phyloP scores from a whole-genome alignment of 2,113 vertebrate genomes.

The Pygoscelis antarcticus region DNA sequence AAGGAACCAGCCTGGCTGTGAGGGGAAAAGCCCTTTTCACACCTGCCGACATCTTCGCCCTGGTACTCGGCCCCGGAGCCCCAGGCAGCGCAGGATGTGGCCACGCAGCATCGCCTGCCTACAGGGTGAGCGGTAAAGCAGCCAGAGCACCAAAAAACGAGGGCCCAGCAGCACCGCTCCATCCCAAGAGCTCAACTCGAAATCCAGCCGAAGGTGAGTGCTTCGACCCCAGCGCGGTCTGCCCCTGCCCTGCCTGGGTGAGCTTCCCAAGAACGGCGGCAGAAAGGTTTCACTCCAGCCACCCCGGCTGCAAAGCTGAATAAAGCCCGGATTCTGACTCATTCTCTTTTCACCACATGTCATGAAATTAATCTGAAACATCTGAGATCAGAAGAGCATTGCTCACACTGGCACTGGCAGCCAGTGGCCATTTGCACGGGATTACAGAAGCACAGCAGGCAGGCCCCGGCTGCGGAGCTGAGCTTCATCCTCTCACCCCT shows the following conservation, averaged over 20 bases:
- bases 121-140: accelerated
- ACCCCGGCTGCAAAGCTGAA: background rate
- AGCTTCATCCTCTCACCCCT: background rate
- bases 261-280: accelerated
- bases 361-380: background rate
- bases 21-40: background rate
- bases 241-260: background rate
- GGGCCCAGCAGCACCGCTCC: background rate
- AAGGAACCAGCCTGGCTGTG: background rate
- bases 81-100: accelerated
- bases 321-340: background rate
- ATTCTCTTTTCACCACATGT: background rate
- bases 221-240: accelerated
- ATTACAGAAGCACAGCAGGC: background rate
- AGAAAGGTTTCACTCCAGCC: background rate
- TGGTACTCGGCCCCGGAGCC: accelerated
- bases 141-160: background rate
- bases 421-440: background rate
- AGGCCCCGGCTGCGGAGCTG: background rate
- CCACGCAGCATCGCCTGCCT: accelerated
- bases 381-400: background rate
- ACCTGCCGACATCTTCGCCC: accelerated
- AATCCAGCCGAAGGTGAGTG: accelerated
- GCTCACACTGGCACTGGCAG: background rate
- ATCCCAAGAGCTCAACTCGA: accelerated